These are phyloP conservation scores for Amphiprion clarkii DNA, from an alignment of 2,797 vertebrate genomes.

Conservation along the genomic window DNA sequence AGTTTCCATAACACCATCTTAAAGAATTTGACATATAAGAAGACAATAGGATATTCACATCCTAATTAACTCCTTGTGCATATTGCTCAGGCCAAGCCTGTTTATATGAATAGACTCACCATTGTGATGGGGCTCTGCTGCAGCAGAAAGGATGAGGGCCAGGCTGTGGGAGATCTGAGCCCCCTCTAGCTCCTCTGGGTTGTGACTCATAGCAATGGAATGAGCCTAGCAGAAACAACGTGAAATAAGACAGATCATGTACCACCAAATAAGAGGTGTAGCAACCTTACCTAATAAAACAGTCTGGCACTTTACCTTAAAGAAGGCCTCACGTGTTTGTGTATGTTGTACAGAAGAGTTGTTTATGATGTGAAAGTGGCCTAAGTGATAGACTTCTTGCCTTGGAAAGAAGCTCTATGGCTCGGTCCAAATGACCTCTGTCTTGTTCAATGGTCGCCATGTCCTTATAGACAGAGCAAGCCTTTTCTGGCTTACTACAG, in stretches of 20 bases:
- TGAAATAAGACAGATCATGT: constrained; percentile 62
- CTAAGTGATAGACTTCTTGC: constrained; percentile 45
- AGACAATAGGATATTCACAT: constrained; percentile 45
- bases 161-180: constrained; percentile 79
- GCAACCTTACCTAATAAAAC: constrained; percentile 34
- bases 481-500: constrained; percentile 67
- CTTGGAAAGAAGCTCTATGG: constrained; percentile 79
- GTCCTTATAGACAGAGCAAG: constrained; percentile 74
- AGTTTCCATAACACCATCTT: constrained; percentile 46
- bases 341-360: constrained; percentile 15
- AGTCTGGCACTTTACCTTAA: constrained; percentile 9
- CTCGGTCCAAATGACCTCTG: constrained; percentile 65
- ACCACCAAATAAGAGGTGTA: constrained; percentile 44
- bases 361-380: constrained; percentile 1
- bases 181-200: constrained; percentile 72
- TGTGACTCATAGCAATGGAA: constrained; percentile 82
- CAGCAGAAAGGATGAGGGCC: constrained; percentile 75
- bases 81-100: constrained; percentile 6
- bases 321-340: background rate
- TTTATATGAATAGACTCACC: constrained; percentile 77
- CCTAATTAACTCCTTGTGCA: constrained; percentile 47
- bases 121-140: constrained; percentile 74
- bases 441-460: constrained; percentile 81
- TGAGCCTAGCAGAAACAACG: constrained; percentile 79
- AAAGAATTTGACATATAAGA: constrained; percentile 49